Evolutionary conservation across 2,888 invertebrate species (phyloP), one percentile per base, ranked within the genome.

Genomic region (Resseliella maxima): DNA sequence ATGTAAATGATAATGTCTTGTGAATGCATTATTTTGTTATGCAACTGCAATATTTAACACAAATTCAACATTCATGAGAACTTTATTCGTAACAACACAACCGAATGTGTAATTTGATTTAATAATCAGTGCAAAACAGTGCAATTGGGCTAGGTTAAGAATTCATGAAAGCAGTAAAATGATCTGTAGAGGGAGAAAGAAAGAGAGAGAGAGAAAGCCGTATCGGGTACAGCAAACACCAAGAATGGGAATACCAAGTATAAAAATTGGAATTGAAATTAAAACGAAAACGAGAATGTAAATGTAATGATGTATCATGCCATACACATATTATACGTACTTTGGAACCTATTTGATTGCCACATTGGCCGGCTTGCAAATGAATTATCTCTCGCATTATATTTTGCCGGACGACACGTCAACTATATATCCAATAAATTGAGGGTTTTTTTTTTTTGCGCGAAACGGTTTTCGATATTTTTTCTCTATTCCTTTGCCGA

Each of bases 341-440:
- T 95, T 97, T 97, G 87, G 97, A 96, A 88, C 97, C 97, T 90
- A 97, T 97, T 92, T 97, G 97, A 91, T 97, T 97, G 88, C 97
- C 97, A 91, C 97, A 97, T 91, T 97, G 97, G 87, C 97, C 97
- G 87, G 95, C 96, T 91, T 97, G 97, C 88, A 97, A 92, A 92
- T 97, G 97, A 88, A 97, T 96, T 89, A 97, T 97, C 94, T 97
- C 97, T 92, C 97, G 94, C 97, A 97, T 97, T 89, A 92, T 89
- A 27, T 41, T n/a, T n/a, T 35, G 21, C 10, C 24, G 38, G 31
- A 72, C 27, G 59, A 50, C 46, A 50, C 46, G 46, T 50, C 59
- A 59, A 24, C 10, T 24, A 24, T 24, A 24, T n/a, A 59, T n/a
- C 59, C 59, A 59, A 10, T 24, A 24, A 83, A 83, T 72, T 24